Conservation (phyloP, 2,113 vertebrate species). For the Prietella phreatophila region DNA sequence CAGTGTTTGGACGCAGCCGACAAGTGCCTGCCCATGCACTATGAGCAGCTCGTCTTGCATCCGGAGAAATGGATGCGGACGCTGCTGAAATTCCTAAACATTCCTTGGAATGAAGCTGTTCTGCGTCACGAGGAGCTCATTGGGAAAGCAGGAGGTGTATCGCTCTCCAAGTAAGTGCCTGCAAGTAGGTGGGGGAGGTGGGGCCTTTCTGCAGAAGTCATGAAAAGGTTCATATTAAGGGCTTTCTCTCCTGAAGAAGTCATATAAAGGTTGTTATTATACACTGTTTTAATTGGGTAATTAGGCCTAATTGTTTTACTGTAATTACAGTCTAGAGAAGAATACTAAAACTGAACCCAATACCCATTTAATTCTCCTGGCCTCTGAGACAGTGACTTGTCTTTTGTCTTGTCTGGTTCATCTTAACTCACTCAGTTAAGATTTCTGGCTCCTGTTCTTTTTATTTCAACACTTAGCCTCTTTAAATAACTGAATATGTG, state of each 20-base stretch:
- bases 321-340: conserved; percentile 4
- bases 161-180: conserved; percentile 92
- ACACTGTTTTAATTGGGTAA: conserved; percentile 30
- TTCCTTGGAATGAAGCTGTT: conserved; percentile 91
- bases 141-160: conserved; percentile 94
- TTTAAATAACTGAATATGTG: background rate
- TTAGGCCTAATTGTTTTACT: conserved; percentile 9
- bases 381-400: conserved; percentile 2
- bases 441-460: background rate
- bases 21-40: conserved; percentile 88
- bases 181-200: background rate
- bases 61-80: conserved; percentile 94
- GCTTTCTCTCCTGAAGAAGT: background rate
- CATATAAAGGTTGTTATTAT: background rate
- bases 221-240: background rate
- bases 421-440: conserved; percentile 18
- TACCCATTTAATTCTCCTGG: background rate
- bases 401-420: conserved; percentile 11
- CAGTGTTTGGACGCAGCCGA: conserved; percentile 90
- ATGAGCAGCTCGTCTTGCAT: conserved; percentile 92
- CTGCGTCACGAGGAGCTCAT: conserved; percentile 96
- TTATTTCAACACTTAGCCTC: background rate
- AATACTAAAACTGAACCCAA: conserved; percentile 14
- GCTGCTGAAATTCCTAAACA: conserved; percentile 86
- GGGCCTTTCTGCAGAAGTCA: background rate